Base-by-base conservation (phyloP, 1,140 invertebrate genomes). In the Diabrotica undecimpunctata region DNA sequence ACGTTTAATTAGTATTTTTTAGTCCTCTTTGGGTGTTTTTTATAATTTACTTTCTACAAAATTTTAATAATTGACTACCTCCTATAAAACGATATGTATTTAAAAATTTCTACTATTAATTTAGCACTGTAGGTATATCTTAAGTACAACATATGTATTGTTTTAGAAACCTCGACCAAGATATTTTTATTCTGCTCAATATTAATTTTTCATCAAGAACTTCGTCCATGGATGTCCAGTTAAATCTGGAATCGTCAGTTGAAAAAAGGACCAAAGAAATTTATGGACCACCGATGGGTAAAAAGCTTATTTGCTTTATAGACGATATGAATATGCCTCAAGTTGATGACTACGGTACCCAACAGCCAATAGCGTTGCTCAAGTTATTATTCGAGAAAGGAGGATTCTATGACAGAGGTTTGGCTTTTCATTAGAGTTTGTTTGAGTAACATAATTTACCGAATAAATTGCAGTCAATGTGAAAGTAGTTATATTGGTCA, bases 271-370 rank as follows among this genome's bases (percentile, higher is more conserved):
- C 93, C 5, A 94, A 94, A 78, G 90, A 95, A 75, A 88, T 88
- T 13, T 96, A 90, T 75, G 94, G 94, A 0, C 94, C 94, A 61
- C 87, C 92, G 5, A 83, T 90, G 51, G 93, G 93, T 13, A 96
- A 94, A 81, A 88, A 90, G 73, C 82, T 96, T 69, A 82, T 95
- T 53, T 85, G 94, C 68, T 96, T 96, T 76, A 90, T 97, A 68
- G 95, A 97, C 77, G 93, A 97, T 73, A 89, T 97, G 87, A 95
- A 96, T 78, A 95, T 95, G 93, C 93, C 94, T 46, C 86, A 92
- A 79, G 90, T 94, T 36, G 82, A 83, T 72, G 90, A 86, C 1
- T 96, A 96, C 75, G 94, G 94, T 2, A 96, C 92, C 0, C 94
- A 96, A 79, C 94, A 96, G 74, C 94, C 94, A 0, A 94, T 96